A percentile compares a stretch with the other conserved stretches of the same genome.
These are phyloP conservation scores for Sarcophaga peregrina DNA, from an alignment of 1,140 invertebrate genomes.

Conservation along the genomic window DNA sequence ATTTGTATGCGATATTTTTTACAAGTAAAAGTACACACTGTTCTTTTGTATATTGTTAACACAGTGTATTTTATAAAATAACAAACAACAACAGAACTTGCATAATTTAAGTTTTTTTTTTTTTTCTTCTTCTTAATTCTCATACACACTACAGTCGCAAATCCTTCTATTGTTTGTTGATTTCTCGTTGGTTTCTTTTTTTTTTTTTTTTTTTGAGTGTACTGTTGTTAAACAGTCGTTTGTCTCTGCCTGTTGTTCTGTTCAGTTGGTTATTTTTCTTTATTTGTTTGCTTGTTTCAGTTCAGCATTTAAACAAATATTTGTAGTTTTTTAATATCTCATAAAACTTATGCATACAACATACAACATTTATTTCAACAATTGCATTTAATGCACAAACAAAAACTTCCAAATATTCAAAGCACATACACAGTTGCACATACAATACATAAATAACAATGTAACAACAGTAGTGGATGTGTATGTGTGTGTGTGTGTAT, in stretches of 20 bases:
- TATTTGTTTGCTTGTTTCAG: not conserved
- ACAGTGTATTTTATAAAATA: not conserved
- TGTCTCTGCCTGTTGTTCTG: not conserved
- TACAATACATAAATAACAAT: not conserved
- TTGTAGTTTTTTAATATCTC: slow-evolving; percentile 13
- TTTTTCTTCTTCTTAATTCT: no score
- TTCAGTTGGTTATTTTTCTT: not conserved
- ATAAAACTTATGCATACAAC: not conserved
- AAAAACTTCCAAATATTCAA: not conserved
- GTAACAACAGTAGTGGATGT: not conserved
- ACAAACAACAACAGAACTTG: not conserved
- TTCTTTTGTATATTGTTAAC: not conserved
- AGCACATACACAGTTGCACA: not conserved
- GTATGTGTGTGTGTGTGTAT: not conserved
- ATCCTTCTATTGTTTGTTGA: not conserved
- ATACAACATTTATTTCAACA: slow-evolving; percentile 2
- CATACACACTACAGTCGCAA: not conserved
- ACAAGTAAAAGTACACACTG: not conserved
- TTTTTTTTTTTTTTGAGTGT: not conserved
- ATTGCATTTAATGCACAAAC: not conserved
- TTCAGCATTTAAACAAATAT: slow-evolving; percentile 22
- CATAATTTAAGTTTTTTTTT: slow-evolving; percentile 13
- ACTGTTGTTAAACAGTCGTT: no score
- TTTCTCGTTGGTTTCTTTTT: no score
- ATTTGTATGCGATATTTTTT: no score